These are phyloP conservation scores for Philopotamus ludificatus DNA, from an alignment of 1,140 invertebrate genomes.

Conservation along the genomic window DNA sequence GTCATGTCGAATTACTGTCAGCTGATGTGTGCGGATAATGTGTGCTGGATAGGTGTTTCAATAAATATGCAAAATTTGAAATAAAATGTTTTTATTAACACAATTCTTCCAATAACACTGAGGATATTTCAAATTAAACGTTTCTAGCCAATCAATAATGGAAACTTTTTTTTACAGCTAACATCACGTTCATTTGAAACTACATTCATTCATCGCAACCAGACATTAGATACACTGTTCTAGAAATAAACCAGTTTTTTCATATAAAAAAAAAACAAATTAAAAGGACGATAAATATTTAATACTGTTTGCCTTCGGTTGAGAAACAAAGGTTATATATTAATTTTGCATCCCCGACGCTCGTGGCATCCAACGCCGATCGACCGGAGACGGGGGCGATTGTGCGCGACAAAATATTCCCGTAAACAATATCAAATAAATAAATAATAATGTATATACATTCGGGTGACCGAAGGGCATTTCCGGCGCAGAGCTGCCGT, in stretches of 20 bases:
- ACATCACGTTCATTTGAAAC: slow-evolving; percentile 53
- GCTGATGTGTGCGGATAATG: no score
- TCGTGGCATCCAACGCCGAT: slow-evolving; percentile 17
- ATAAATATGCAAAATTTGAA: slow-evolving; percentile 31
- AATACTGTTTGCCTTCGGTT: slow-evolving; percentile 38
- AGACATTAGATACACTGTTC: slow-evolving; percentile 57
- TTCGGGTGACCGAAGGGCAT: slow-evolving; percentile 10
- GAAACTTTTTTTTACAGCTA: slow-evolving; percentile 29
- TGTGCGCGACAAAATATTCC: slow-evolving; percentile 49
- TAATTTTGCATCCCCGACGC: slow-evolving; percentile 29
- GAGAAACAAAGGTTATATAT: slow-evolving; percentile 31
- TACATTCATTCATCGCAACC: slow-evolving; percentile 55
- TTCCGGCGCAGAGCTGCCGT: slow-evolving; percentile 32
- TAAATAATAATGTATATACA: slow-evolving; percentile 17
- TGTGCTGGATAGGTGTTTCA: no score
- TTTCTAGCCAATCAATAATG: slow-evolving; percentile 36
- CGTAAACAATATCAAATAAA: not conserved
- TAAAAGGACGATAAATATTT: slow-evolving; percentile 37
- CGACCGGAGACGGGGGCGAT: slow-evolving; percentile 33
- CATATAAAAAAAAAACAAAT: slow-evolving; percentile 37
- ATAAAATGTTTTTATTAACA: slow-evolving; percentile 61
- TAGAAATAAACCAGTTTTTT: slow-evolving; percentile 45
- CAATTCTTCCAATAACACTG: slow-evolving; percentile 60
- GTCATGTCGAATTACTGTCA: no score
- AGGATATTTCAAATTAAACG: slow-evolving; percentile 56